Base-by-base conservation (phyloP, 1,140 invertebrate genomes). In the Lanistes nyassanus region DNA sequence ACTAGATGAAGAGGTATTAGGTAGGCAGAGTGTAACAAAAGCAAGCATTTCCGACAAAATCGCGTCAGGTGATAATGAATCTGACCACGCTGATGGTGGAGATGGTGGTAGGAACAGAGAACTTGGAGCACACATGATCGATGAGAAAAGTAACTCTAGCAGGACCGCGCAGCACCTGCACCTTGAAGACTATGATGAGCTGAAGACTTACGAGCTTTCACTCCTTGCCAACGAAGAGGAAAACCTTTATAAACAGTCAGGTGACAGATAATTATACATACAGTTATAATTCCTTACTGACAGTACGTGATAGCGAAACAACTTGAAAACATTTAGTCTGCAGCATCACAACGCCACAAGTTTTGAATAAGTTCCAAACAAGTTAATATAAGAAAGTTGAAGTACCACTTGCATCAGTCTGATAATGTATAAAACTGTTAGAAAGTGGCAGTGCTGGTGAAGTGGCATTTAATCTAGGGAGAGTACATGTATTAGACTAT, bases 191-290 rank as follows among this genome's bases (percentile, higher is more conserved):
- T 72, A 72, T 13, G 42, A 53, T 60, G 70, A 72, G 29, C 16
- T 42, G 21, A 26, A 31, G 1, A 29, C n/a, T 11, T 72, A 72
- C 56, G 7, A 56, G 34, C 56, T 72, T 31, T 31, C 55, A 23
- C 56, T 72, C 29, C 23, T 72, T 34, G 23, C 23, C 31, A 72
- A 56, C 19, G 53, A 72, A 34, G 55, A 72, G 26, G 70, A 72
- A 37, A 37, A 72, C 51, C 34, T 60, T 19, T 34, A 39, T 60
- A 58, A 56, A 42, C n/a, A 55, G 6, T 9, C 9, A 36, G 70
- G 70, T 72, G 60, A 16, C 36, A 60, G n/a, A 34, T 19, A 13
- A 51, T 11, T 3, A 69, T 23, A n/a, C 23, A 36, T 39, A 9
- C 21, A 23, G 42, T 66, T 6, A 26, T n/a, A 69, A 51, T 9